phyloP scores from a whole-genome alignment of 2,888 invertebrate genomes.

The Tetramorium bicarinatum region DNA sequence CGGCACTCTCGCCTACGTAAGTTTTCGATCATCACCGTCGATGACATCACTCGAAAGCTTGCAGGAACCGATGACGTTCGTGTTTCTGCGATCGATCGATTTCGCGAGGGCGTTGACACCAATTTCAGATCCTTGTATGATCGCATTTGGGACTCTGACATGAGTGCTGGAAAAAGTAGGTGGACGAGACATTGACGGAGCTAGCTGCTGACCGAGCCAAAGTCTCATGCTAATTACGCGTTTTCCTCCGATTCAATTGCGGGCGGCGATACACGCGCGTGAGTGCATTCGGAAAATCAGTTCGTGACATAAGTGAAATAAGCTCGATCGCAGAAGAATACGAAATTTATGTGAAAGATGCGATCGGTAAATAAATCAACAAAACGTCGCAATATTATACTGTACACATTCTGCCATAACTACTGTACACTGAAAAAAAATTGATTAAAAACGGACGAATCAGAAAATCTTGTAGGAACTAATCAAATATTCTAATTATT shows the following conservation, averaged over 20 bases:
- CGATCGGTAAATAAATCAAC: not conserved
- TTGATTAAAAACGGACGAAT: too few relatives aligned
- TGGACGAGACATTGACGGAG: slow-evolving; percentile 77
- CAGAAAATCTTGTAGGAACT: too few relatives aligned
- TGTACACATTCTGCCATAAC: not conserved
- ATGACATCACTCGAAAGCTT: slow-evolving; percentile 67
- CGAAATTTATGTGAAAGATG: slow-evolving; percentile 3
- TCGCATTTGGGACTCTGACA: slow-evolving; percentile 33
- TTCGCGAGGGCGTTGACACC: slow-evolving; percentile 66
- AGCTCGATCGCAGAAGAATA: not conserved
- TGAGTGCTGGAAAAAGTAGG: slow-evolving; percentile 75
- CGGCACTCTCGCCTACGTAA: slow-evolving; percentile 45
- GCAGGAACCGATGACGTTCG: not conserved
- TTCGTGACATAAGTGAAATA: slow-evolving; percentile 1
- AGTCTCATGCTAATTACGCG: slow-evolving; percentile 74
- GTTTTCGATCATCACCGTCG: slow-evolving; percentile 59
- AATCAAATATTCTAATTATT: too few relatives aligned
- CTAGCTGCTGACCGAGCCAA: slow-evolving; percentile 65
- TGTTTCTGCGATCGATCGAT: slow-evolving; percentile 44
- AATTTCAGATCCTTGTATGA: slow-evolving; percentile 59
- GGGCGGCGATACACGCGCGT: slow-evolving; percentile 31
- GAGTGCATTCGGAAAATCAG: slow-evolving; percentile 57
- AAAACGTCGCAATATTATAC: not conserved
- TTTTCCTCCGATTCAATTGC: slow-evolving; percentile 64
- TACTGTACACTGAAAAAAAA: not conserved